Percentiles rank a stretch among this genome's conserved stretches.
Evolutionary conservation across 2,888 invertebrate genomes (phyloP).

Genomic region (Taenaris catops): DNA sequence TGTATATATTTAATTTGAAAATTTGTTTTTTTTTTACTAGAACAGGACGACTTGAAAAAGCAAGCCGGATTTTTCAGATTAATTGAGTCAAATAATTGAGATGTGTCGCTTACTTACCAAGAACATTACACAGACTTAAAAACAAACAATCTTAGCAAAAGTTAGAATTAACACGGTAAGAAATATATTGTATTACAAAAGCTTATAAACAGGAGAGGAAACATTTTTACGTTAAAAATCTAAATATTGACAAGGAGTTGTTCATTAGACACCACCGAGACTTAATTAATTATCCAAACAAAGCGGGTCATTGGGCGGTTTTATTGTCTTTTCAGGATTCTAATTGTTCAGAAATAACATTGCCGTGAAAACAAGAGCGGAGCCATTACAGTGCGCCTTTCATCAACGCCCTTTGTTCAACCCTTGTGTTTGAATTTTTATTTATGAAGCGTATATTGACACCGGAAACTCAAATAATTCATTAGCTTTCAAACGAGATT

Average conservation of each 20-base stretch:
- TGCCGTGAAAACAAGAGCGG: conserved; percentile 12
- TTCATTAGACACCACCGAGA: conserved; percentile 2
- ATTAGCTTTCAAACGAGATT: too few species aligned
- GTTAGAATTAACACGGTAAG: too few species aligned
- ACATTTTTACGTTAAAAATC: background rate
- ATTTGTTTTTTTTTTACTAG: too few species aligned
- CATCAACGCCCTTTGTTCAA: conserved; percentile 14
- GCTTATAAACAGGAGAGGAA: background rate
- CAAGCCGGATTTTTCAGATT: too few species aligned
- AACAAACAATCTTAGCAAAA: too few species aligned
- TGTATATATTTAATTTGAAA: too few species aligned
- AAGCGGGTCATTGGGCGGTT: conserved; percentile 19
- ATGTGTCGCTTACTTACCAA: too few species aligned
- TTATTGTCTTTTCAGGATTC: conserved; percentile 18
- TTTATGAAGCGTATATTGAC: background rate
- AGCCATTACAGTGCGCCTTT: conserved; percentile 10
- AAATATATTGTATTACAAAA: background rate
- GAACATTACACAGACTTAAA: too few species aligned
- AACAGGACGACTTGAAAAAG: too few species aligned
- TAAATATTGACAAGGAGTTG: conserved; percentile 2
- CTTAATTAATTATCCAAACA: conserved; percentile 20
- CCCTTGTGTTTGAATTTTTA: conserved; percentile 7
- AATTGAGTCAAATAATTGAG: too few species aligned
- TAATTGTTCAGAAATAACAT: conserved; percentile 21
- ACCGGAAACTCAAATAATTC: too few species aligned